Base-by-base conservation (phyloP, 1,140 invertebrate genomes). In the Dreissena polymorpha region DNA sequence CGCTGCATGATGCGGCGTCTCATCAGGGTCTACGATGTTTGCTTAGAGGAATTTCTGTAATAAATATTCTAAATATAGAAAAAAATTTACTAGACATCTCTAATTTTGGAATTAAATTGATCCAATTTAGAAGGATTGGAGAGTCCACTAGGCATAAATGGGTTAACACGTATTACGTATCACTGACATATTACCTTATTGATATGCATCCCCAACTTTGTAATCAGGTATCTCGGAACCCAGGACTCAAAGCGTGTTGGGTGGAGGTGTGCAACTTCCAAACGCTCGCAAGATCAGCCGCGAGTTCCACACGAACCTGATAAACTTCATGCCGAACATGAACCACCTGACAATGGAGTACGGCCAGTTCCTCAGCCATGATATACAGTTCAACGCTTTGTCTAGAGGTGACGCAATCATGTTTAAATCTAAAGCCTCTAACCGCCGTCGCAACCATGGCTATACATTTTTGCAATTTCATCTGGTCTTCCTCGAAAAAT, bases 301-400 rank as follows among this genome's bases (percentile, higher is more conserved):
- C 23, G 51, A 64, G 25, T 71, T 88, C 16, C 84, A 85, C 69
- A 16, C 7, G 6, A 57, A 53, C 49, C 55, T 71, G 14, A 67
- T 63, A 6, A 16, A 25, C 65, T 65, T 39, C 3, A 25, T 57
- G 12, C 64, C 68, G 7, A 29, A 71, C 18, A 23, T 80, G 13
- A 81, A 53, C 23, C 79, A 83, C 25, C 68, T 86, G 78, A 60
- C 73, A 0, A 89, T 89, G 78, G 81, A 84, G 68, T 89, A 70
- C 55, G 89, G 89, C 10, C 86, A 89, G 65, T 89, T 89, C 69
- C 73, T 89, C 18, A 85, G 85, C 53, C 89, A 89, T 74, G 89
- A 89, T 27, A 84, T 87, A 23, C 64, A 79, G 27, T 79, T 70
- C 23, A 85, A 84, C 18, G 77, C 86, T 1, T n/a, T 86, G 49